Conservation (phyloP, 2,888 invertebrate genomes). For the Carpatolechia fugitivella region DNA sequence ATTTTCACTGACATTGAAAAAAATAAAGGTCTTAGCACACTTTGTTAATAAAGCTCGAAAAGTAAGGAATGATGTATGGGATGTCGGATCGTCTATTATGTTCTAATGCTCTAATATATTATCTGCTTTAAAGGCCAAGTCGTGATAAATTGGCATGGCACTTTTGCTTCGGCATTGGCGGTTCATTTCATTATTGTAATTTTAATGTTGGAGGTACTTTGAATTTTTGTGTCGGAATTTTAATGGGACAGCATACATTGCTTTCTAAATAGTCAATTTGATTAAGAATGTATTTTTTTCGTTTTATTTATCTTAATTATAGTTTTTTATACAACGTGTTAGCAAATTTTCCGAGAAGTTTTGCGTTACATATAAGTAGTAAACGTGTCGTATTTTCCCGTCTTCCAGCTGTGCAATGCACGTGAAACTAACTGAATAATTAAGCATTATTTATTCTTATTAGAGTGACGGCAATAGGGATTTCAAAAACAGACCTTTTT, state of each 20-base stretch:
- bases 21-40: not conserved
- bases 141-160: constrained; percentile 61
- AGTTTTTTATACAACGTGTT: no score
- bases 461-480: no score
- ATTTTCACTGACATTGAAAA: not conserved
- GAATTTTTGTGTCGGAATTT: not conserved
- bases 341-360: no score
- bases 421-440: no score
- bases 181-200: not conserved
- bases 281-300: no score
- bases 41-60: not conserved
- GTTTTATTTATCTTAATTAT: no score
- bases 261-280: not conserved
- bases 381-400: no score
- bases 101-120: constrained; percentile 74
- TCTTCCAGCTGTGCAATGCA: no score
- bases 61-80: constrained; percentile 57
- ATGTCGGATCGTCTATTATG: constrained; percentile 66
- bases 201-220: not conserved
- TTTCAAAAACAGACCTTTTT: no score
- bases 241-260: not conserved
- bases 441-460: no score
- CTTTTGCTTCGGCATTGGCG: constrained; percentile 28
- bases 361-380: no score
- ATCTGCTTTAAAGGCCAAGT: constrained; percentile 63